These are phyloP conservation scores for Tachystola acroxantha DNA, from an alignment of 2,888 invertebrate species.

Conservation along the genomic window DNA sequence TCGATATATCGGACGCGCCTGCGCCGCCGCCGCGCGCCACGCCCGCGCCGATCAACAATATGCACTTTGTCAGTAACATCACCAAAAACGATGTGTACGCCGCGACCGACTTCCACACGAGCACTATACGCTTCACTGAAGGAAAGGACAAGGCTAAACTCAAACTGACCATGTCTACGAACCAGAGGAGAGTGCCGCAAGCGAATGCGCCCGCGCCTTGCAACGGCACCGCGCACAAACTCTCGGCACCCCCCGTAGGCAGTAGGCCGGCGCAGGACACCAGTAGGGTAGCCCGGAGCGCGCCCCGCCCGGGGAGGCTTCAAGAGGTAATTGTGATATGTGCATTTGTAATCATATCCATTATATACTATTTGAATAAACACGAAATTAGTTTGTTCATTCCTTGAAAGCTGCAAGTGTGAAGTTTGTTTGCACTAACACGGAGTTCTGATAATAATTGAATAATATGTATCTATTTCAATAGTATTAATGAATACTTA, in stretches of 20 bases:
- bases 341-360: conserved; percentile 59
- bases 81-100: conserved; percentile 49
- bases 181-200: conserved; percentile 44
- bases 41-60: conserved; percentile 37
- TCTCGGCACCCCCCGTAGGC: conserved; percentile 27
- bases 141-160: conserved; percentile 59
- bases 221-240: conserved; percentile 34
- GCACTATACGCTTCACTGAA: conserved; percentile 67
- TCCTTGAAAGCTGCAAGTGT: conserved; percentile 36
- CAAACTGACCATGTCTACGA: conserved; percentile 57
- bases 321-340: conserved; percentile 71
- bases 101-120: conserved; percentile 56
- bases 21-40: conserved; percentile 56
- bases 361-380: conserved; percentile 47
- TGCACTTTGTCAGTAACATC: conserved; percentile 64
- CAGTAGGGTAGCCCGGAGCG: conserved; percentile 19
- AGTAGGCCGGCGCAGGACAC: conserved; percentile 3
- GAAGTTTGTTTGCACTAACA: conserved; percentile 54
- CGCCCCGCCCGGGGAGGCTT: conserved; percentile 28
- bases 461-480: conserved; percentile 28
- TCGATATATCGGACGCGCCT: conserved; percentile 66
- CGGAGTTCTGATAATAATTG: conserved; percentile 17
- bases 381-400: conserved; percentile 35
- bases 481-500: conserved; percentile 22
- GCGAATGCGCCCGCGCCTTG: conserved; percentile 23